Percentiles rank a stretch among this genome's conserved stretches.
phyloP scores from a whole-genome alignment of 1,140 invertebrate species.

The Trachymyrmex septentrionalis region DNA sequence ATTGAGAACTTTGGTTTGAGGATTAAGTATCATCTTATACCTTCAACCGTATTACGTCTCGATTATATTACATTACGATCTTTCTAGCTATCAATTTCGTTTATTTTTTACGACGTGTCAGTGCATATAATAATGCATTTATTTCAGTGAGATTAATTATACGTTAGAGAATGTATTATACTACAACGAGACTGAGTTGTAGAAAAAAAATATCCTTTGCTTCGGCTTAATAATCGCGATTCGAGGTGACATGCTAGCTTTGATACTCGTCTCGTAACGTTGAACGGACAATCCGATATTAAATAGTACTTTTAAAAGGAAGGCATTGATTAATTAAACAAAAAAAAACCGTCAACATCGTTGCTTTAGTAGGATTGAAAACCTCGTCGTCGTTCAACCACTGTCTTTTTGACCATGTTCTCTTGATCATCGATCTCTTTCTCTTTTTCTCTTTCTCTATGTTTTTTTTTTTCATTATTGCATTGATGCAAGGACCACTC shows the following conservation, averaged over 20 bases:
- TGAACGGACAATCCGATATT: neutral
- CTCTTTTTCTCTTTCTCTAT: conserved; percentile 70
- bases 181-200: conserved; percentile 26
- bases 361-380: conserved; percentile 25
- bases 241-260: neutral
- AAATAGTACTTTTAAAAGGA: conserved; percentile 1
- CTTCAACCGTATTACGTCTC: conserved; percentile 22
- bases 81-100: conserved; percentile 49
- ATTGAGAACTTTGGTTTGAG: conserved; percentile 42
- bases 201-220: conserved; percentile 27
- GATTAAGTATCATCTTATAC: conserved; percentile 38
- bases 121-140: conserved; percentile 67
- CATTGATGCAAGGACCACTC: conserved; percentile 87
- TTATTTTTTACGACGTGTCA: conserved; percentile 33
- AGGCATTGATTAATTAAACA: conserved; percentile 42
- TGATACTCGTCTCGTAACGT: neutral
- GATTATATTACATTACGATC: conserved; percentile 54
- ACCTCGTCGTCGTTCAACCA: conserved; percentile 19
- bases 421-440: conserved; percentile 55
- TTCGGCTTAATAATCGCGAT: conserved; percentile 45
- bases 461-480: conserved; percentile 82
- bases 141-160: conserved; percentile 72
- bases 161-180: conserved; percentile 50
- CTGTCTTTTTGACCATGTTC: conserved; percentile 72
- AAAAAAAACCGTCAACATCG: conserved; percentile 40